Conservation (phyloP, 2,888 invertebrate species). For the Nudaria mundana region DNA sequence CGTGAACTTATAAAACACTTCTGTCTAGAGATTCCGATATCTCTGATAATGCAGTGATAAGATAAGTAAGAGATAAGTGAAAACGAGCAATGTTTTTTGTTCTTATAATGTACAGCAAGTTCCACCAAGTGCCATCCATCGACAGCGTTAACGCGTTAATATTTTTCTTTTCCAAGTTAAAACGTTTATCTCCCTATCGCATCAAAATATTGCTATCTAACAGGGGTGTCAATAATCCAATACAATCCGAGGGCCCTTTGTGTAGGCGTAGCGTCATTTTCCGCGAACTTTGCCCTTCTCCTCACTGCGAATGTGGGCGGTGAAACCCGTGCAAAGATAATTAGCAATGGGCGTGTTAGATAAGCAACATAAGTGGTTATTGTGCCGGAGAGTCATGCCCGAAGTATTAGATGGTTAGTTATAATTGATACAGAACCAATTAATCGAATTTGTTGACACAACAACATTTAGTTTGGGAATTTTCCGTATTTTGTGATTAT, state of each 20-base stretch:
- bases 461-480: too few species aligned
- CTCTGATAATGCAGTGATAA: too few species aligned
- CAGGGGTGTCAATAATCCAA: constrained; percentile 22
- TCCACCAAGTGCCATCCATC: too few species aligned
- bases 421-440: neutral
- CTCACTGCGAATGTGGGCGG: constrained; percentile 18
- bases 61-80: too few species aligned
- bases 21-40: too few species aligned
- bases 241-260: constrained; percentile 27
- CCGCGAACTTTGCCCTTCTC: constrained; percentile 25
- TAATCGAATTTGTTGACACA: neutral
- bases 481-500: too few species aligned
- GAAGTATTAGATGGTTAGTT: neutral
- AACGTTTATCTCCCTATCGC: constrained; percentile 1
- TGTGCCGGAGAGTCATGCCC: neutral
- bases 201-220: constrained; percentile 14
- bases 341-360: constrained; percentile 8
- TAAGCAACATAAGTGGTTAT: neutral
- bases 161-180: neutral
- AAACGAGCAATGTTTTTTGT: too few species aligned
- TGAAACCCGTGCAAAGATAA: constrained; percentile 12
- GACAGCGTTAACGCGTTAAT: too few species aligned
- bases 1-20: too few species aligned
- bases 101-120: too few species aligned
- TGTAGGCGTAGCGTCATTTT: constrained; percentile 17